Base-by-base conservation (phyloP, 2,113 vertebrate genomes). In the Podilymbus podiceps region DNA sequence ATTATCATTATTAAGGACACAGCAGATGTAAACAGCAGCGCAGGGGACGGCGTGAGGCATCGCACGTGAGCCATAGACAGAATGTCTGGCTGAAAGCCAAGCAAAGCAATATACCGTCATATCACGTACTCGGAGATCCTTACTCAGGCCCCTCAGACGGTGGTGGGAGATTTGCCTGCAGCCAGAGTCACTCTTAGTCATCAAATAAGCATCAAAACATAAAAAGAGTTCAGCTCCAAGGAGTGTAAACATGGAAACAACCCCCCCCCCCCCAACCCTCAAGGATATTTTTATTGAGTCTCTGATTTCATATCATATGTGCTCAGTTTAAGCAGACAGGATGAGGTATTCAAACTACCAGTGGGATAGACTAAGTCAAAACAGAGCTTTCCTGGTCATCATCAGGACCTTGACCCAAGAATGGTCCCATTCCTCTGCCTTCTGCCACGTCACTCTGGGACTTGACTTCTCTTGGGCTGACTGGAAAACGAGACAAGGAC, bases 1-100 rank as follows among this genome's bases (percentile, higher is more conserved):
- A 98, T 97, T 79, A 99, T 94, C 95, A 99, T 98, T 56, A 99
- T 77, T 85, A 99, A 96, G 33, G 99, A 98, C 74, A 99, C 49
- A 0, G 89, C 35, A 2, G 98, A 98, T 15, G 98, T 99, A 92
- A 99, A 99, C 66, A 99, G 98, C 40, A 99, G 97, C 6, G 99
- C 99, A 47, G 99, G 99, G 56, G 98, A 98, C 3, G 99, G 99
- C 6, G 98, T 99, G 92, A 99, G 98, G 86, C 91, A 58, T 38
- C 53, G 95, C 76, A 99, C 95, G 0, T 99, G 98, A 88, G 98
- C 98, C 99, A 99, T 99, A 30, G 99, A 98, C 64, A 99, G 97
- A 72, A 99, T 98, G 33, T 96, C 98, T 72, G 99, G 99, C 99
- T 99, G 90, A 59, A 96, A 96, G 90, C 80, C 76, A 95, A 95